Conservation (phyloP, 2,113 vertebrate species). For the Trinectes maculatus region DNA sequence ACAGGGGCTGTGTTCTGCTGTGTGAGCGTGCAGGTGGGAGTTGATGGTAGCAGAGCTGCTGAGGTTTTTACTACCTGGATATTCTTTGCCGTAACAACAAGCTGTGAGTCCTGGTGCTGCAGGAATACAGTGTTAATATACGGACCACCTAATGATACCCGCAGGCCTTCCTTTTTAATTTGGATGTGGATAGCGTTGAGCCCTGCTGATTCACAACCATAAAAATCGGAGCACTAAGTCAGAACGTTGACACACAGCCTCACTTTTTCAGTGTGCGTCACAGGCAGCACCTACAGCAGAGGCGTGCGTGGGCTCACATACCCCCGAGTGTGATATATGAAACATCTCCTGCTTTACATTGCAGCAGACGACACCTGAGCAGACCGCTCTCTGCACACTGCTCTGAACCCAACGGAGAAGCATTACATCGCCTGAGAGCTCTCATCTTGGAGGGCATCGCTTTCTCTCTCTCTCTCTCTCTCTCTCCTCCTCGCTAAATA, state of each 20-base stretch:
- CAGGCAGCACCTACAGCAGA: conserved; percentile 59
- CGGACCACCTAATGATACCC: conserved; percentile 12
- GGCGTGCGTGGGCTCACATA: conserved; percentile 45
- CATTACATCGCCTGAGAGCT: conserved; percentile 41
- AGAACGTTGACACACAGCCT: conserved; percentile 19
- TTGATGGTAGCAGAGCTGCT: not conserved
- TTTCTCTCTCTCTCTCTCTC: not conserved
- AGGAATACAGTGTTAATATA: not conserved
- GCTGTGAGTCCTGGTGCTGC: not conserved
- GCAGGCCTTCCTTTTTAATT: not conserved
- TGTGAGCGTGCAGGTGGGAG: conserved; percentile 9
- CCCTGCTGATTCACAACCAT: not conserved
- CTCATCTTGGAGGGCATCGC: conserved; percentile 39
- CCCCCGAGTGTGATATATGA: conserved; percentile 39
- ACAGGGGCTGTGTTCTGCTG: conserved; percentile 41
- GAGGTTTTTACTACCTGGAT: too few species aligned
- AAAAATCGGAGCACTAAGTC: conserved; percentile 1
- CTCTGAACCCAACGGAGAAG: conserved; percentile 44
- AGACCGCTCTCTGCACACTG: conserved; percentile 21
- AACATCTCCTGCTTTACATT: conserved; percentile 39
- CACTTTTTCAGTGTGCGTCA: conserved; percentile 56
- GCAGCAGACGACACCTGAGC: conserved; percentile 50
- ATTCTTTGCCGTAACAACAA: conserved; percentile 1
- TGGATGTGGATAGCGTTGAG: not conserved
- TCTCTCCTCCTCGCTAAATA: conserved; percentile 2